phyloP scores from a whole-genome alignment of 1,140 invertebrate genomes.

The Orius laevigatus region DNA sequence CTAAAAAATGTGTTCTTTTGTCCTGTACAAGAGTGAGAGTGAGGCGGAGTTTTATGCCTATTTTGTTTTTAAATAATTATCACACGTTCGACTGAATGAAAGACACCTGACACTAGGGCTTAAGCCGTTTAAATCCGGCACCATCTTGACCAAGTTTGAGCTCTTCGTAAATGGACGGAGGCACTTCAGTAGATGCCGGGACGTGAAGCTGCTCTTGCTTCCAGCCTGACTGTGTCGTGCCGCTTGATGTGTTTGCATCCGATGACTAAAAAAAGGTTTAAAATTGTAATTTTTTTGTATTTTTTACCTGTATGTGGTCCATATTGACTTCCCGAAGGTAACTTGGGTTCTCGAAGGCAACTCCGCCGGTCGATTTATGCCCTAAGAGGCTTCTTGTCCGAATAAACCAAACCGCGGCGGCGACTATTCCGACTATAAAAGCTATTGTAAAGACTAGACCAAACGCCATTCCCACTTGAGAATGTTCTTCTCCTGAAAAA shows the following conservation, averaged over 20 bases:
- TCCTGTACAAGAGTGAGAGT: neutral
- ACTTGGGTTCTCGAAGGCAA: slow-evolving; percentile 72
- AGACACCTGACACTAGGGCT: slow-evolving; percentile 27
- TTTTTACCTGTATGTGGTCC: slow-evolving; percentile 48
- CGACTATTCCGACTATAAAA: slow-evolving; percentile 41
- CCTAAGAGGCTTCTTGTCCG: slow-evolving; percentile 40
- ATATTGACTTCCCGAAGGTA: slow-evolving; percentile 59
- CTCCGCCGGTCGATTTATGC: slow-evolving; percentile 38
- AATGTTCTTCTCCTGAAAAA: slow-evolving; percentile 27
- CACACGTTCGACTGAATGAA: slow-evolving; percentile 9
- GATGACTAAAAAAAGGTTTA: neutral
- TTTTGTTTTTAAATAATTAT: neutral
- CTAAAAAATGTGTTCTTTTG: neutral
- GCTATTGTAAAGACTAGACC: slow-evolving; percentile 45
- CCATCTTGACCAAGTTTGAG: slow-evolving; percentile 60
- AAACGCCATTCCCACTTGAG: slow-evolving; percentile 41
- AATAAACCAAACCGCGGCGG: slow-evolving; percentile 45
- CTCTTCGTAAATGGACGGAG: slow-evolving; percentile 59
- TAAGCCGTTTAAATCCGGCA: slow-evolving; percentile 57
- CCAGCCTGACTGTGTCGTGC: slow-evolving; percentile 27
- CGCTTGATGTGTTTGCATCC: neutral
- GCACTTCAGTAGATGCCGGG: slow-evolving; percentile 39
- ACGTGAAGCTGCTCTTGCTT: slow-evolving; percentile 37
- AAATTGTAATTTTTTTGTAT: neutral
- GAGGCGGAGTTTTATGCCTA: neutral